Base-by-base conservation (phyloP, 2,113 vertebrate species). In the Melanocharis versteri region DNA sequence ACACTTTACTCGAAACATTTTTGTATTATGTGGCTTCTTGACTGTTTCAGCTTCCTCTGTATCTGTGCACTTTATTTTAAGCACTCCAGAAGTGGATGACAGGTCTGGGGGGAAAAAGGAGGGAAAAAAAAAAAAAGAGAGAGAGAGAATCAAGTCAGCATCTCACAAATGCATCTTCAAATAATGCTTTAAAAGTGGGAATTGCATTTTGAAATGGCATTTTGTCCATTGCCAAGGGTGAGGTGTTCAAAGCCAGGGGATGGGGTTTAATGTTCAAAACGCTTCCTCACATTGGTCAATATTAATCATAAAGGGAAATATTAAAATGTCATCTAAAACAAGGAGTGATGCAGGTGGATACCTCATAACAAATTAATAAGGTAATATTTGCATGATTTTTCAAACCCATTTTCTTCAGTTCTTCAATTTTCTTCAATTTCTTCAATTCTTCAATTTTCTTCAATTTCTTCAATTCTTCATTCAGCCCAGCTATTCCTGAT, bases 61-160 rank as follows among this genome's bases (percentile, higher is more conserved):
- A 98, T 98, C 97, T 97, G 97, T 97, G 98, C 98, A 99, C 99
- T 99, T 99, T 98, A 99, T 98, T 99, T 99, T 98, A 98, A 99
- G 98, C 97, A 95, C 98, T 98, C 96, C 97, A 98, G 98, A 99
- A 99, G 99, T 99, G 98, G 99, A 98, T 99, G 99, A 99, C 98
- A 98, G 97, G 97, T 97, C 97, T 96, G 96, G 97, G 97, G 96
- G 54, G 16, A 6, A 2, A 6, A 24, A 16, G 1, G 7, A 5
- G 16, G 9, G 1, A 1, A 13, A 15, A 6, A 12, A 22, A 90
- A 80, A 96, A 93, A 95, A 76, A 12, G 3, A 35, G 92, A 44
- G 50, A 13, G 42, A 93, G 87, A 78, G 98, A 97, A 98, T 96
- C 95, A 94, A 97, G 97, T 95, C 97, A 97, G 97, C 97, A 97